Evolutionary conservation across 2,888 invertebrate species (phyloP), one percentile per base, ranked within the genome.

Genomic region (Andricus quercusramuli): DNA sequence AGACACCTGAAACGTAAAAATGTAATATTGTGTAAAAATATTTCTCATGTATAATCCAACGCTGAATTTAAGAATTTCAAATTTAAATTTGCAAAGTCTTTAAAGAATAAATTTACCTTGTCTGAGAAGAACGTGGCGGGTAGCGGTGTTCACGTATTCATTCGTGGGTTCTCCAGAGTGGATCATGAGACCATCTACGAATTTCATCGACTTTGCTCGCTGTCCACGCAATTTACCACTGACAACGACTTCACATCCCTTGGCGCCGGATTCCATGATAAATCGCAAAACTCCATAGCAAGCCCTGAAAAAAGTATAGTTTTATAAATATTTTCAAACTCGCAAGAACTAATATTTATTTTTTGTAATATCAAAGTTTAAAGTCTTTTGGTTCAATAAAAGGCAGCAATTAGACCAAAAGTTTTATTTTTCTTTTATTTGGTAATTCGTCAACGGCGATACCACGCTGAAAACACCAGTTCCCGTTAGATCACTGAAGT

Each of bases 181-280:
- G 93, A 99, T 99, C 99, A 99, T 99, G 83, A 99, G 95, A 84
- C 99, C 99, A 91, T 99, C 99, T 62, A 99, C 99, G 93, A 99
- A 99, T 94, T 99, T 99, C 99, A 99, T 99, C 80, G 99, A 98
- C 94, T 99, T 99, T 86, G 99, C 99, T 94, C 99, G 95, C 94
- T 99, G 99, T 85, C 99, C 99, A 91, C 99, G 95, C 86, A 99
- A 95, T 94, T 99, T 99, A 84, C 99, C 99, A 78, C 99, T 99
- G 2, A 99, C 99, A 2, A 99, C 99, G 1, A 99, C 99, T 93
- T 99, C 99, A 90, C 99, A 99, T 86, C 99, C 99, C 90, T 97
- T 97, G 74, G 99, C 99, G 37, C 98, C 98, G 82, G 97, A 97
- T 93, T 99, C 99, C 99, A 99, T 99, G 93, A 99, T 99, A 94